Base-by-base conservation (phyloP, 1,140 invertebrate genomes). In the Lutraria rhynchaena region DNA sequence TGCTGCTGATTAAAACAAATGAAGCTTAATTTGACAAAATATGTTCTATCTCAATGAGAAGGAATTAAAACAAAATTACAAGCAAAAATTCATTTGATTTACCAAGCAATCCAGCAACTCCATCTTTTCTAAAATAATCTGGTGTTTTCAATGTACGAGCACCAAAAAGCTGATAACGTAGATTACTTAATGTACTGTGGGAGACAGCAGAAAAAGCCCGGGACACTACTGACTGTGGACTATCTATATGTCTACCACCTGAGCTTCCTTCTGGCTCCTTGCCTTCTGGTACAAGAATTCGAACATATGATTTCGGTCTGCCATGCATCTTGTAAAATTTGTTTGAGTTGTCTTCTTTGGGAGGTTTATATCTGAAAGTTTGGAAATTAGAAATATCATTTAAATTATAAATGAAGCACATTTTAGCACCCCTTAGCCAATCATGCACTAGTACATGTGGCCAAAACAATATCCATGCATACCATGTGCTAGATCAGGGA, bases 101-200 rank as follows among this genome's bases (percentile, higher is more conserved):
- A 27, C 4, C 53, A 55, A 19, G 53, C 53, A 67, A n/a, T 35
- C 31, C 27, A 0, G 60, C 5, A 17, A 70, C 76, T 27, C 76
- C 76, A 46, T 69, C 55, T 58, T 44, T 46, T 35, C 29, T 80
- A 51, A 80, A 80, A 37, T 44, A 80, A 29, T 80, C 76, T 11
- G 76, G 76, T n/a, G 76, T 70, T 41, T 61, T 49, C 11, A 80
- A 29, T 35, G 76, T 53, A 3, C 61, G 27, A 35, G 63, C n/a
- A 41, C 76, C 76, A 80, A 80, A 80, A 49, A 80, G 76, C 7
- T 35, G 46, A 37, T 80, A 80, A n/a, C 76, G 9, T 9, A 80
- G 24, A 22, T 80, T 33, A 60, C 76, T 80, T 9, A 80, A 51
- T 33, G 63, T 69, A 49, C 76, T 80, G 31, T 67, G 63, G 9